Evolutionary conservation across 2,888 invertebrate genomes (phyloP).

Genomic region (Cremastinae sp.): DNA sequence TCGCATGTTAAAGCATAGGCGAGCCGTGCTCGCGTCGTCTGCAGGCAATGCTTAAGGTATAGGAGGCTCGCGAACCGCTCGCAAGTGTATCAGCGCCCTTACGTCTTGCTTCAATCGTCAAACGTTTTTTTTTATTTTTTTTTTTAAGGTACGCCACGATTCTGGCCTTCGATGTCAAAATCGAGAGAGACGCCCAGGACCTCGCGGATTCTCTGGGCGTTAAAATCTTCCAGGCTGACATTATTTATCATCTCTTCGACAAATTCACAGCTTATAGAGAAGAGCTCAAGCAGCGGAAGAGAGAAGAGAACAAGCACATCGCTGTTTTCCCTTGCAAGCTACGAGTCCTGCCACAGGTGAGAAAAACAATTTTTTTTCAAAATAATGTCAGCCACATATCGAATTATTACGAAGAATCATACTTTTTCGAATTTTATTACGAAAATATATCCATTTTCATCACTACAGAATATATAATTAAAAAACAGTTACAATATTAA

Average conservation of each 20-base stretch:
- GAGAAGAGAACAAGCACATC: slow-evolving; percentile 97
- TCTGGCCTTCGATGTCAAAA: slow-evolving; percentile 99
- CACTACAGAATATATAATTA: too few species aligned
- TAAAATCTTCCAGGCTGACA: slow-evolving; percentile 98
- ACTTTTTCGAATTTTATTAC: too few species aligned
- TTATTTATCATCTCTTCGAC: slow-evolving; percentile 99
- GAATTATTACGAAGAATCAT: background rate
- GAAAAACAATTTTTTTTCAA: too few species aligned
- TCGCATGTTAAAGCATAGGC: too few species aligned
- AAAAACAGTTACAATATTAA: too few species aligned
- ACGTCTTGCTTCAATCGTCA: too few species aligned
- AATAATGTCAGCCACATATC: slow-evolving; percentile 53
- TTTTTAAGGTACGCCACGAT: slow-evolving; percentile 93
- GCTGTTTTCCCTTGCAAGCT: slow-evolving; percentile 99
- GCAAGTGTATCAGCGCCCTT: too few species aligned
- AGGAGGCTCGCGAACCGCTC: too few species aligned
- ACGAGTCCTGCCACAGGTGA: slow-evolving; percentile 87
- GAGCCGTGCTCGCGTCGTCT: too few species aligned
- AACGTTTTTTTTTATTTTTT: slow-evolving; percentile 51
- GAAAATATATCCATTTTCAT: too few species aligned
- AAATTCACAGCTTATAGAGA: slow-evolving; percentile 96
- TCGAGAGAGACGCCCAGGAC: slow-evolving; percentile 98
- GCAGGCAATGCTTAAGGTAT: too few species aligned
- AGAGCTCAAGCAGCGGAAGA: slow-evolving; percentile 93
- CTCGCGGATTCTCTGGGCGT: slow-evolving; percentile 96